Conservation (phyloP, 1,140 invertebrate genomes). For the Lucilia sericata region DNA sequence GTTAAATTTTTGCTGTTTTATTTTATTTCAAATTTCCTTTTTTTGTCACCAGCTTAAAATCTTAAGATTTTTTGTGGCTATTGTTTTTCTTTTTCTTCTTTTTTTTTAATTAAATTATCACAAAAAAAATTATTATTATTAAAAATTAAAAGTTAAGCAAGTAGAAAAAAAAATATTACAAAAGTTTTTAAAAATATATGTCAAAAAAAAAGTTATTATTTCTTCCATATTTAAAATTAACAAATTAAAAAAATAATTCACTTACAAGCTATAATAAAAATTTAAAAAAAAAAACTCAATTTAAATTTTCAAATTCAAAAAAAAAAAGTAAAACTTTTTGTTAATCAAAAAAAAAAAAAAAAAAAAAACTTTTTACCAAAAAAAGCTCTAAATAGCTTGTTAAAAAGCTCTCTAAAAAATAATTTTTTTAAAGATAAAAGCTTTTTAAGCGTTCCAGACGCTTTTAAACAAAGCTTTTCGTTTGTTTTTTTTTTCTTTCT, state of each 20-base stretch:
- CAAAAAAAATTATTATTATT: constrained; percentile 3
- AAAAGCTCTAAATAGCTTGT: background rate
- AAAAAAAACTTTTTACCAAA: background rate
- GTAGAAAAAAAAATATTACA: background rate
- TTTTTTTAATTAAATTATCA: background rate
- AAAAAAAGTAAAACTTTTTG: background rate
- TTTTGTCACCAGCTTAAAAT: background rate
- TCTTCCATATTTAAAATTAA: background rate
- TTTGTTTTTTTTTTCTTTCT: background rate
- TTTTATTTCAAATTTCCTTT: background rate
- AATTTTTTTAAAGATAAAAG: background rate
- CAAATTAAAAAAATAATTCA: background rate
- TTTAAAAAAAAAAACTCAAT: background rate
- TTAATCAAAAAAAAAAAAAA: too few relatives aligned
- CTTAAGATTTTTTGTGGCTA: background rate
- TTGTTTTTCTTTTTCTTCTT: background rate
- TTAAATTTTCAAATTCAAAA: constrained; percentile 2
- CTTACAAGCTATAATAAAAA: background rate
- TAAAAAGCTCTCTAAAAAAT: background rate
- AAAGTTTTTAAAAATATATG: background rate
- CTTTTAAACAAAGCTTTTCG: background rate
- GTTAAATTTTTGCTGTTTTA: background rate
- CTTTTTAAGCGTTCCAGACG: background rate
- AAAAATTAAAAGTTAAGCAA: background rate
- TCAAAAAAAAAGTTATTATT: background rate